A percentile compares a stretch with the other conserved stretches of the same genome.
Evolutionary conservation across 2,113 vertebrate species (phyloP).

Genomic region (Zosterops hypoxanthus): DNA sequence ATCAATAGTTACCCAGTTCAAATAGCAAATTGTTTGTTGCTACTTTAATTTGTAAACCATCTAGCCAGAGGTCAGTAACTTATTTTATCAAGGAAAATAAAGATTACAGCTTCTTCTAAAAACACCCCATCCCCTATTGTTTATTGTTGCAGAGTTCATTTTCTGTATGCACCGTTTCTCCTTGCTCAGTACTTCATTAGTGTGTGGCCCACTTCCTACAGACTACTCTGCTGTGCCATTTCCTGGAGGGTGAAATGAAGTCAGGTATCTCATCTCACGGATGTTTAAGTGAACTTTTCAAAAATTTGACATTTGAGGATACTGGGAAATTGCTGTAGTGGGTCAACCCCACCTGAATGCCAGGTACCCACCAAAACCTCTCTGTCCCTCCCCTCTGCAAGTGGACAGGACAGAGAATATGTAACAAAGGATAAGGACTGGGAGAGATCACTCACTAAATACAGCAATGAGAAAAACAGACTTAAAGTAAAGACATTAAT

Average conservation of each 20-base stretch:
- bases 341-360: neutral
- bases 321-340: neutral
- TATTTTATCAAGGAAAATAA: neutral
- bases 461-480: fast-evolving
- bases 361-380: neutral
- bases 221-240: neutral
- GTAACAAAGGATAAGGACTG: fast-evolving
- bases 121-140: fast-evolving
- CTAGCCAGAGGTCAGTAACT: neutral
- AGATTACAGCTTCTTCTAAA: neutral
- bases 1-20: conserved; percentile 4
- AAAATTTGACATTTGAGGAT: neutral
- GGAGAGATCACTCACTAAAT: neutral
- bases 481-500: neutral
- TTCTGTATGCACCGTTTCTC: neutral
- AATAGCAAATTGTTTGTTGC: conserved; percentile 15
- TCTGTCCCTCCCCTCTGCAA: neutral
- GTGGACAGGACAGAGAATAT: neutral
- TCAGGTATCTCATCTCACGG: neutral
- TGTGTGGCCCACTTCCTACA: neutral
- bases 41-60: neutral
- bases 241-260: neutral
- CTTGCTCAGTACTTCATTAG: neutral
- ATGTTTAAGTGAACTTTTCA: neutral
- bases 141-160: neutral